Evolutionary conservation across 2,888 invertebrate species (phyloP).

Genomic region (Perizoma affinitatum): DNA sequence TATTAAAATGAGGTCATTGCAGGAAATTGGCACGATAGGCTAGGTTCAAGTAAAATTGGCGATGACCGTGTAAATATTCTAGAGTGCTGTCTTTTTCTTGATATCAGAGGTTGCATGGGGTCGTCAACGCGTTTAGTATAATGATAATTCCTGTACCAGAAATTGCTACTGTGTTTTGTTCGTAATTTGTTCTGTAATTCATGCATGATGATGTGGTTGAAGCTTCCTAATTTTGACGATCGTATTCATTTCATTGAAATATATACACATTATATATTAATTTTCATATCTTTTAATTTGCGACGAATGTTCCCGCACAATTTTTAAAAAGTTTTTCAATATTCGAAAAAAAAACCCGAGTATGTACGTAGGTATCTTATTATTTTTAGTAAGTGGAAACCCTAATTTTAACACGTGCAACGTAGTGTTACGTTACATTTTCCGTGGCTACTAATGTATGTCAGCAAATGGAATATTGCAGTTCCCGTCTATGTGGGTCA

Average conservation of each 20-base stretch:
- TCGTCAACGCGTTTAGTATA: slow-evolving; percentile 46
- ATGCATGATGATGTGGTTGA: background rate
- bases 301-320: no score
- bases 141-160: slow-evolving; percentile 38
- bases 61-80: slow-evolving; percentile 35
- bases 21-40: slow-evolving; percentile 35
- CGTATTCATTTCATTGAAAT: no score
- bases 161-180: slow-evolving; percentile 10
- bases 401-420: slow-evolving; percentile 14
- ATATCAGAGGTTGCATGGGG: slow-evolving; percentile 51
- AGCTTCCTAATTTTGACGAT: no score
- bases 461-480: slow-evolving; percentile 62
- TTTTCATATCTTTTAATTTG: no score
- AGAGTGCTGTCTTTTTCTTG: slow-evolving; percentile 49
- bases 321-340: no score
- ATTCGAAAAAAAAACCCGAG: no score
- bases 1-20: slow-evolving; percentile 33
- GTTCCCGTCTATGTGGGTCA: slow-evolving; percentile 56
- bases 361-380: no score
- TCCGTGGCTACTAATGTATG: slow-evolving; percentile 40
- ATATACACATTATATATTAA: no score
- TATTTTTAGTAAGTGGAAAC: background rate
- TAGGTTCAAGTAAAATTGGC: slow-evolving; percentile 49
- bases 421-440: background rate
- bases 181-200: background rate